Evolutionary conservation across 2,888 invertebrate genomes (phyloP).

Genomic region (Marronus borbonicus): DNA sequence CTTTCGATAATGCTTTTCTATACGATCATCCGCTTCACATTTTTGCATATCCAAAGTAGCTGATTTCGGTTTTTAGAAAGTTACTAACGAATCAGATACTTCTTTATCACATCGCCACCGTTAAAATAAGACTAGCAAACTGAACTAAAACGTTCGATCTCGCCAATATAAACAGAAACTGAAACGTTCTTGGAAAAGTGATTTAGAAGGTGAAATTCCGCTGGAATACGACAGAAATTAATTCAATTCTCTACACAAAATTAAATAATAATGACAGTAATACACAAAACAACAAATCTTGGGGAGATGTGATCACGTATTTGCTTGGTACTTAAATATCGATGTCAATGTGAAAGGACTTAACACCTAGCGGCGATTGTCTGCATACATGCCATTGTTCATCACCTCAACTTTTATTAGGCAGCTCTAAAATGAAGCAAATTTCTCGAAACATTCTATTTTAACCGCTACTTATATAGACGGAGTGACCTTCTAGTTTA

Average conservation of each 20-base stretch:
- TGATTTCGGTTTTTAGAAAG: slow-evolving; percentile 16
- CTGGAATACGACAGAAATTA: slow-evolving; percentile 23
- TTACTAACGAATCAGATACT: not conserved
- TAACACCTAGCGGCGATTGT: no score
- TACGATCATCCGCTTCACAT: not conserved
- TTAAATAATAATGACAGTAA: slow-evolving; percentile 11
- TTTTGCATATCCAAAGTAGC: slow-evolving; percentile 1
- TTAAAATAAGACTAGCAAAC: not conserved
- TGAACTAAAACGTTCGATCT: not conserved
- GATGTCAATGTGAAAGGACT: no score
- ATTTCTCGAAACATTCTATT: slow-evolving; percentile 7
- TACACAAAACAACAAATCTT: not conserved
- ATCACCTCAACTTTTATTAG: slow-evolving; percentile 2
- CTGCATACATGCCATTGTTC: no score
- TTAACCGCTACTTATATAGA: not conserved
- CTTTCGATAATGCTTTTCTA: no score
- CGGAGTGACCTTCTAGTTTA: slow-evolving; percentile 7
- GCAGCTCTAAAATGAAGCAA: slow-evolving; percentile 3
- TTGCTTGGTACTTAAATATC: not conserved
- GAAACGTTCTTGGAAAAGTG: slow-evolving; percentile 27
- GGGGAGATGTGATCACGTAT: not conserved
- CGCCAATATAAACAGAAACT: not conserved
- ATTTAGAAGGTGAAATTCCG: slow-evolving; percentile 40
- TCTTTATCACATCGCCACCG: not conserved
- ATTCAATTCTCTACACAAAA: not conserved